Evolutionary conservation across 2,888 invertebrate species (phyloP).

Genomic region (Brachyopa scutellaris): DNA sequence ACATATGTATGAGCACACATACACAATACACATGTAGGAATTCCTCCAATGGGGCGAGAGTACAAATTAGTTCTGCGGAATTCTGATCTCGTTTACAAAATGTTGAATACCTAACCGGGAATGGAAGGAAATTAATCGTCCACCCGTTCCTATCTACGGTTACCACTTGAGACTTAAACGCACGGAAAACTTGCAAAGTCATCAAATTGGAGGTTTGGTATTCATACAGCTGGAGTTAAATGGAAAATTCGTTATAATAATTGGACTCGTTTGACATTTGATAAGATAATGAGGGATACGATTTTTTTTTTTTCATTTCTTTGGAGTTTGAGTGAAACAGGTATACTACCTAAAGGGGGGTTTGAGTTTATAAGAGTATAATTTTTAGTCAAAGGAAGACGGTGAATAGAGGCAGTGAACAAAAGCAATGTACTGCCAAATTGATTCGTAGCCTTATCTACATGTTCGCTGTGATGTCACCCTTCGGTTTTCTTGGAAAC

Average conservation of each 20-base stretch:
- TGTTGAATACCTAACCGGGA: neutral
- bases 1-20: neutral
- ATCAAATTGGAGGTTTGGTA: conserved; percentile 67
- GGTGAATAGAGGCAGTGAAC: too few relatives aligned
- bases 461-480: too few relatives aligned
- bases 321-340: too few relatives aligned
- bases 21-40: neutral
- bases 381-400: too few relatives aligned
- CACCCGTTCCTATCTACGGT: neutral
- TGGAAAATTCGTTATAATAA: conserved; percentile 46
- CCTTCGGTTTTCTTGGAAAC: too few relatives aligned
- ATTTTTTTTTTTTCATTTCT: neutral
- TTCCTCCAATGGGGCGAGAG: neutral
- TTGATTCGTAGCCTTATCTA: too few relatives aligned
- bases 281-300: conserved; percentile 60
- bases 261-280: conserved; percentile 63
- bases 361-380: too few relatives aligned
- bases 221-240: conserved; percentile 41
- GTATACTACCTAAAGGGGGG: too few relatives aligned
- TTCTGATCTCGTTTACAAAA: conserved; percentile 39
- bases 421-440: too few relatives aligned
- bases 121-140: neutral
- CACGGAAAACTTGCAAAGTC: conserved; percentile 38
- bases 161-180: conserved; percentile 43
- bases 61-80: conserved; percentile 39